A percentile compares a stretch with the other conserved stretches of the same genome.
phyloP scores from a whole-genome alignment of 2,888 invertebrate species.

The Molorchus minor region DNA sequence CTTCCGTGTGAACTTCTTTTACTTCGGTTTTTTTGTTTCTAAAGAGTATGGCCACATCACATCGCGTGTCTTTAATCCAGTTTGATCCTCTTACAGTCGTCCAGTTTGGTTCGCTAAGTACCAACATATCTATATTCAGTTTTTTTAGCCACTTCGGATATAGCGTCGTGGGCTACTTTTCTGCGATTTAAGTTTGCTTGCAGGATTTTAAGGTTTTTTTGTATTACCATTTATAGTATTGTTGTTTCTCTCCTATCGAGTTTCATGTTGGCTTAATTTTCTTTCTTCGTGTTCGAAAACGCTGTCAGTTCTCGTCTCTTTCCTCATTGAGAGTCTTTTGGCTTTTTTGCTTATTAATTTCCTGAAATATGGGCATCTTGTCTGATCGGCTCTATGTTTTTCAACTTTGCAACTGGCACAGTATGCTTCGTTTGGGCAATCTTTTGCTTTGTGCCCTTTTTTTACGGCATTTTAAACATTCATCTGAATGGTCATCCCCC shows the following conservation, averaged over 20 bases:
- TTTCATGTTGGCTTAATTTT: background rate
- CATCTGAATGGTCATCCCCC: background rate
- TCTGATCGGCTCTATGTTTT: background rate
- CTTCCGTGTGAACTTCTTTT: background rate
- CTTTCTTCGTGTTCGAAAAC: background rate
- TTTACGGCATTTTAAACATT: background rate
- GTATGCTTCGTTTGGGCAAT: background rate
- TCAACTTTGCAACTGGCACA: background rate
- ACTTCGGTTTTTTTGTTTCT: background rate
- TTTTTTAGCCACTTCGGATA: background rate
- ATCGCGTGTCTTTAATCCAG: background rate
- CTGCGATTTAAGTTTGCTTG: background rate
- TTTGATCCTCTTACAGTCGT: background rate
- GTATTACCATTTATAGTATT: background rate
- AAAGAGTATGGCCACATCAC: background rate
- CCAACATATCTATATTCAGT: background rate
- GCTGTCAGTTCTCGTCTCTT: background rate
- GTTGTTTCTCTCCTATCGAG: background rate
- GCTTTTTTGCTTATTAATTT: background rate
- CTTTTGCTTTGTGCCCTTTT: background rate
- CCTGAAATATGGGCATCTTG: background rate
- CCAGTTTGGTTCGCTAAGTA: background rate
- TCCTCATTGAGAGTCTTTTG: background rate
- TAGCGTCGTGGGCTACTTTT: background rate
- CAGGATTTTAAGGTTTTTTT: background rate